Base-by-base conservation (phyloP, 1,140 invertebrate genomes). In the Scaptomyza pallida region DNA sequence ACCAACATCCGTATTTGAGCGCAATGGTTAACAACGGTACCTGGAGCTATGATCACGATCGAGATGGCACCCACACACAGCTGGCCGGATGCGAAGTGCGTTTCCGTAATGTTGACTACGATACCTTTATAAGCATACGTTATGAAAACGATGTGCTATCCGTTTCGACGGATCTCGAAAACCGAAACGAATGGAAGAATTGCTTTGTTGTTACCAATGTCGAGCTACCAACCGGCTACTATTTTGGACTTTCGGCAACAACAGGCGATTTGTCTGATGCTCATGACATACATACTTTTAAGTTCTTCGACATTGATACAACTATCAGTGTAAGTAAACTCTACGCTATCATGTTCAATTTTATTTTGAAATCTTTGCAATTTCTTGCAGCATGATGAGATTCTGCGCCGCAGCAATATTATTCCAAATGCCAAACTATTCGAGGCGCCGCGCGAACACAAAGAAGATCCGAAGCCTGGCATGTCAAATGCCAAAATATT, bases 1-100 rank as follows among this genome's bases (percentile, higher is more conserved):
- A 99, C 92, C 95, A 97, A 90, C 98, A 99, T 94, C 99, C 99
- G 0, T 99, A 98, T 92, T 95, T 99, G 68, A 99, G 98, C 60
- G 98, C 97, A 1, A 99, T 99, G 98, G 93, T 99, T 0, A 99
- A 99, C 90, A 99, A 99, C 93, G 99, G 98, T 17, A 94, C 95
- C 13, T 92, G 98, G 51, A 95, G 96, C 90, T 99, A 99, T 92
- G 99, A 99, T 92, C 98, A 99, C 92, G 99, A 99, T 91, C 92
- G 96, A 26, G 99, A 99, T 93, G 99, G 99, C 40, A 99, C 98
- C 2, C 98, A 99, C 92, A 99, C 98, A 0, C 97, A 99, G 92
- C 89, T 99, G 5, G 96, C 97, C 30, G 98, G 98, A 10, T 98
- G 97, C 92, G 97, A 97, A 92, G 96, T 97, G 1, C 97, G 98